phyloP scores from a whole-genome alignment of 2,113 vertebrate genomes.

The Phocoena phocoena region DNA sequence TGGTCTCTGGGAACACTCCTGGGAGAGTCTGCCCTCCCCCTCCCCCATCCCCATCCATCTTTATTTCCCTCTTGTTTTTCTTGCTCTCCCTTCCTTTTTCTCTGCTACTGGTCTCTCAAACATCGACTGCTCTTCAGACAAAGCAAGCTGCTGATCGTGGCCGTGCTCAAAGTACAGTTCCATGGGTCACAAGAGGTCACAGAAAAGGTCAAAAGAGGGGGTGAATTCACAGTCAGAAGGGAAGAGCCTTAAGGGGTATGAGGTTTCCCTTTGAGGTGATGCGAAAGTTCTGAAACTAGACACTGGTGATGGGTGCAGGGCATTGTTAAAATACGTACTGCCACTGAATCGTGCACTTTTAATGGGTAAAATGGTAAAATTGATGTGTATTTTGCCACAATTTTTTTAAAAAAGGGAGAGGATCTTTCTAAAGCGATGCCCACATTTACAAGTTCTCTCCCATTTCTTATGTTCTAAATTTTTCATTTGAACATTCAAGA shows the following conservation, averaged over 20 bases:
- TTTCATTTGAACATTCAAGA: constrained; percentile 5
- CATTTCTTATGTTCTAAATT: background rate
- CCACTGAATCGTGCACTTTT: background rate
- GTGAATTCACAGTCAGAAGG: background rate
- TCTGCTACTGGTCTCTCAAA: background rate
- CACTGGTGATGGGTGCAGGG: too few relatives aligned
- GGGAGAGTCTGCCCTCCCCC: background rate
- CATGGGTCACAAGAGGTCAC: background rate
- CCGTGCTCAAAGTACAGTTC: background rate
- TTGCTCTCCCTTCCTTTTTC: background rate
- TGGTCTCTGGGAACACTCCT: background rate
- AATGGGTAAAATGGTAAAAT: background rate
- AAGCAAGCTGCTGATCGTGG: background rate
- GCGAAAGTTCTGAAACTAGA: background rate
- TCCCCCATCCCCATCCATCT: background rate
- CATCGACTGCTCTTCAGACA: background rate
- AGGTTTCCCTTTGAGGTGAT: background rate
- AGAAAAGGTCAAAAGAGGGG: background rate
- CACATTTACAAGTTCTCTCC: background rate
- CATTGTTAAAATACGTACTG: background rate
- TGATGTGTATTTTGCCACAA: background rate
- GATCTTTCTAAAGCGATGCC: background rate
- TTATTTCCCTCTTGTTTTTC: background rate
- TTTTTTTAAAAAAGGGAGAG: background rate
- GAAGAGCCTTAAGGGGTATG: background rate